Conservation (phyloP, 2,888 invertebrate species). For the Stramonita haemastoma region DNA sequence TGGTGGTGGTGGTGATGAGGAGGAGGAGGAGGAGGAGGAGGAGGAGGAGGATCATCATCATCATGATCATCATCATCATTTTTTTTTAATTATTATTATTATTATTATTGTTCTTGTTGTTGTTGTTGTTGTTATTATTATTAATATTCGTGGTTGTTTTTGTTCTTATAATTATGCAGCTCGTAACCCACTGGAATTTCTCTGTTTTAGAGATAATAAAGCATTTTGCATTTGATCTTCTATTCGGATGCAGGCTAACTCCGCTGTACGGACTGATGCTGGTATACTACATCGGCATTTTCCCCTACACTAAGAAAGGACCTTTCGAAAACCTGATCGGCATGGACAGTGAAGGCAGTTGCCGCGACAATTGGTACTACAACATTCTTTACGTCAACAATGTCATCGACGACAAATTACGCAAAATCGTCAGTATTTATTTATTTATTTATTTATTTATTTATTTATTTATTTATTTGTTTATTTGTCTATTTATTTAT, state of each 20-base stretch:
- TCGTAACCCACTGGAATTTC: no score
- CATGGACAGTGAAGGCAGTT: slow-evolving; percentile 51
- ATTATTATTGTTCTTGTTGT: no score
- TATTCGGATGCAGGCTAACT: slow-evolving; percentile 57
- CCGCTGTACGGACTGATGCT: slow-evolving; percentile 65
- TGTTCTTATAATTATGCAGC: no score
- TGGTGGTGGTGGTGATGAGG: not conserved
- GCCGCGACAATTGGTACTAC: slow-evolving; percentile 66
- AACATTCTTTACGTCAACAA: slow-evolving; percentile 69
- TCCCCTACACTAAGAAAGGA: slow-evolving; percentile 65
- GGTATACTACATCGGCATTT: slow-evolving; percentile 59
- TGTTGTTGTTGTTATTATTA: no score
- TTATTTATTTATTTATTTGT: no score
- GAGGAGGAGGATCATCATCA: no score
- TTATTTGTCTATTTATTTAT: no score
- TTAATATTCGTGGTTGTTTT: no score
- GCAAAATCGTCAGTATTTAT: slow-evolving; percentile 19
- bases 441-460: no score
- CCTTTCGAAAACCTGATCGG: slow-evolving; percentile 50
- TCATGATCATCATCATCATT: not conserved
- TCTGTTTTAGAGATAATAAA: no score
- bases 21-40: not conserved
- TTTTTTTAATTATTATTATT: no score
- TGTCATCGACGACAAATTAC: slow-evolving; percentile 52
- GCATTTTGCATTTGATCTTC: no score